Evolutionary conservation across 37 sponge, comb jelly and placozoan genomes (phyloP).

Genomic region (Agelas oroides): DNA sequence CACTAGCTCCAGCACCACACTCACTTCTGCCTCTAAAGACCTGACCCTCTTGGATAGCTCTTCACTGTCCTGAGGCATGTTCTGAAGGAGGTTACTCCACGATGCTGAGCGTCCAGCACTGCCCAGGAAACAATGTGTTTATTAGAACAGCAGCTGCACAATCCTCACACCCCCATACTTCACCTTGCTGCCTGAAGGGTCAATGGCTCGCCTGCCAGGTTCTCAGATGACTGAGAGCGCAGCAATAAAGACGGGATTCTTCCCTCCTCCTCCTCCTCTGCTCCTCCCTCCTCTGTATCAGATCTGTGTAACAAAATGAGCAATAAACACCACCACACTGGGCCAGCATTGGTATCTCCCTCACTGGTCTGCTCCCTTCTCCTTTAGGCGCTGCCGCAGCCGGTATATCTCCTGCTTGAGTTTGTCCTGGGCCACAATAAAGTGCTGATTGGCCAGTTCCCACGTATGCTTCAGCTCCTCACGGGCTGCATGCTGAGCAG

Average conservation of each 20-base stretch:
- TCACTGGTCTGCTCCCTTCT: no score
- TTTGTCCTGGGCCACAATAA: constrained; percentile 62
- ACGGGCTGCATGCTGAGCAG: not conserved
- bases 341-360: not conserved
- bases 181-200: no score
- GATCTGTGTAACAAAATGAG: no score
- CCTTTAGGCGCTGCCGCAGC: constrained; percentile 9
- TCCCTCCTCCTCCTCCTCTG: constrained; percentile 6
- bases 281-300: no score
- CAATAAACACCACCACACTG: no score
- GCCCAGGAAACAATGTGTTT: no score
- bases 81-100: not conserved
- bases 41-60: not conserved
- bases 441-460: constrained; percentile 74
- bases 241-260: not conserved
- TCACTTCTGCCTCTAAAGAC: constrained; percentile 15
- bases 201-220: no score
- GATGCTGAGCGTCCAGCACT: constrained; percentile 4
- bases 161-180: no score
- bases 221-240: constrained; percentile 1
- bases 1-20: not conserved
- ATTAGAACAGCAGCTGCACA: no score
- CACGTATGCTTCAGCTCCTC: constrained; percentile 52
- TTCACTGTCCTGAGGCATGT: not conserved
- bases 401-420: constrained; percentile 36